A percentile compares a stretch with the other conserved stretches of the same genome.
Conservation (phyloP, 2,888 invertebrate genomes). For the Heliconius sara region DNA sequence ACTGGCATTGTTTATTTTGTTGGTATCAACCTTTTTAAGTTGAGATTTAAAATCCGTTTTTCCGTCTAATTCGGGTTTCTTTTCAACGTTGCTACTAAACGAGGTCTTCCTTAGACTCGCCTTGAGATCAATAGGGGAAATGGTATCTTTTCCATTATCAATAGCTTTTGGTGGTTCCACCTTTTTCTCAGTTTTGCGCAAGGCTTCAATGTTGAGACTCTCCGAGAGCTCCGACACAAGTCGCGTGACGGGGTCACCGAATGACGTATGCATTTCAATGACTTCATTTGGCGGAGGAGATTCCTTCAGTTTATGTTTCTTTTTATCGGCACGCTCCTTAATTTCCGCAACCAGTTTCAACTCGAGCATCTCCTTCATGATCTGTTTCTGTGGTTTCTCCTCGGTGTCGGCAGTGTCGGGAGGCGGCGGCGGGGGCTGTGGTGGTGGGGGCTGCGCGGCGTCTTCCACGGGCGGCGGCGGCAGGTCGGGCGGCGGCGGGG, state of each 20-base stretch:
- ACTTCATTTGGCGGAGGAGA: slow-evolving; percentile 69
- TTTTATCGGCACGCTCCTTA: slow-evolving; percentile 89
- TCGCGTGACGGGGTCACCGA: slow-evolving; percentile 90
- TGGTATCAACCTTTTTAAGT: slow-evolving; percentile 89
- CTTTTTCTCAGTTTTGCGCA: slow-evolving; percentile 65
- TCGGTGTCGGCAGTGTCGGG: slow-evolving; percentile 74
- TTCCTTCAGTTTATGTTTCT: slow-evolving; percentile 82
- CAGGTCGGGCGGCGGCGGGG: slow-evolving; percentile 91
- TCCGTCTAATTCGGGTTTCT: slow-evolving; percentile 56
- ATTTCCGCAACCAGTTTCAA: slow-evolving; percentile 92
- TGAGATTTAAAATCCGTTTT: slow-evolving; percentile 86
- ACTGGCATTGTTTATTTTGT: slow-evolving; percentile 82
- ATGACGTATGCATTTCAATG: slow-evolving; percentile 61
- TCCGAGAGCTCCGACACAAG: slow-evolving; percentile 93
- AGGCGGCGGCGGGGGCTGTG: slow-evolving; percentile 77
- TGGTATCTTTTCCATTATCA: slow-evolving; percentile 59
- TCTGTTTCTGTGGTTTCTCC: slow-evolving; percentile 68
- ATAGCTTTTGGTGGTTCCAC: slow-evolving; percentile 48
- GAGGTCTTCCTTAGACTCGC: slow-evolving; percentile 78
- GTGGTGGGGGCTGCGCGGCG: slow-evolving; percentile 71
- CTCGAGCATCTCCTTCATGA: slow-evolving; percentile 92
- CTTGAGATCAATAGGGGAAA: slow-evolving; percentile 78
- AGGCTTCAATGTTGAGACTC: slow-evolving; percentile 88
- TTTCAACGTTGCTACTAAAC: slow-evolving; percentile 57
- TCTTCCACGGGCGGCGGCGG: slow-evolving; percentile 91